Base-by-base conservation (phyloP, 1,140 invertebrate species). In the Meloidogyne exigua region DNA sequence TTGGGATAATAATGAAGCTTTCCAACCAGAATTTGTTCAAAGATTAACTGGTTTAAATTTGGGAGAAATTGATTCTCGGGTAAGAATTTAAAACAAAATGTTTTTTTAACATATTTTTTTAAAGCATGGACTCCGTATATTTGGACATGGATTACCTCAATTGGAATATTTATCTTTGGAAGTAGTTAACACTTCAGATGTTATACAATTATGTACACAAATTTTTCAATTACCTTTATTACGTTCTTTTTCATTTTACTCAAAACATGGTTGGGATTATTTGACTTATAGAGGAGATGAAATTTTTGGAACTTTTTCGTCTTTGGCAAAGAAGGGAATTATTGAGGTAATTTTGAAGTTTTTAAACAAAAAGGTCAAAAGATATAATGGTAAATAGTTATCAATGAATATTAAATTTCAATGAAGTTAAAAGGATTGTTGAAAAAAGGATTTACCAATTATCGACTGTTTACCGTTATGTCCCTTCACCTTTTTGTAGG, bases 91-190 rank as follows among this genome's bases (percentile, higher is more conserved):
- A 4, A 9, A 39, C 9, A 49, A 49, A 18, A 3, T 1, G 5
- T 57, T 57, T 57, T 57, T n/a, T 57, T 57, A n/a, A n/a, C 9
- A n/a, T 57, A n/a, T 57, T 57, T 57, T 57, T 57, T 57, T 57
- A n/a, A 9, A 57, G 49, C 9, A n/a, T 57, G 49, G 49, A n/a
- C 13, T n/a, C 5, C 18, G 18, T 4, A n/a, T 18, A 21, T 5
- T 57, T 57, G 9, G 18, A 4, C 0, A n/a, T 7, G 18, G 21
- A 57, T 57, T 57, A 57, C 49, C 49, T n/a, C 2, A n/a, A 4
- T 57, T 57, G 9, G 18, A 57, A 57, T 21, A 57, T 57, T 57
- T 57, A n/a, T 3, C 5, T 7, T 9, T 57, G 7, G 1, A n/a
- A n/a, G n/a, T 57, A 57, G 13, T 1, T 7, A 7, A 12, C 7